These are phyloP conservation scores for Stenotaenia linearis DNA, from an alignment of 2,888 invertebrate species.

Conservation along the genomic window DNA sequence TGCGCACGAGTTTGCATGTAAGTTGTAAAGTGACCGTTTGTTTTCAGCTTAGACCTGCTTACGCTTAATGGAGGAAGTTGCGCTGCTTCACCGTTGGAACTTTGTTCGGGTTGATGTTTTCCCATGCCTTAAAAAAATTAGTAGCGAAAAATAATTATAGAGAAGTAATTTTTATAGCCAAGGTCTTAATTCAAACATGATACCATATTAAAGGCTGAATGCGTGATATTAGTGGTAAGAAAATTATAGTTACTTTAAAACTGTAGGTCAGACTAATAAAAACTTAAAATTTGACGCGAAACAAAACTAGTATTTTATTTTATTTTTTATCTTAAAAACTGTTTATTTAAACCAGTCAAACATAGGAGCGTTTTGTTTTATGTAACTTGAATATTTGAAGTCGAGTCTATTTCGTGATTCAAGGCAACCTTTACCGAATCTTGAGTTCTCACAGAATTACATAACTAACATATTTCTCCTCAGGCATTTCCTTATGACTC, in stretches of 20 bases:
- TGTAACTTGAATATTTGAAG: not conserved
- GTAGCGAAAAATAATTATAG: not conserved
- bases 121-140: not conserved
- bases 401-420: not conserved
- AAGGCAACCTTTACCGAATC: not conserved
- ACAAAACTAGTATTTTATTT: no score
- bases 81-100: not conserved
- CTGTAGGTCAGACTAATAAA: not conserved
- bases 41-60: constrained; percentile 55
- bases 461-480: not conserved
- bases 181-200: not conserved
- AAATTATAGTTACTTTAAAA: not conserved
- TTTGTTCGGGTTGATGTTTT: not conserved
- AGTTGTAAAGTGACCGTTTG: constrained; percentile 61
- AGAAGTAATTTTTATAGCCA: not conserved
- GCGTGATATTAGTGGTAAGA: not conserved
- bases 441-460: not conserved
- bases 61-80: constrained; percentile 1
- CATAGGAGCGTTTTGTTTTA: not conserved
- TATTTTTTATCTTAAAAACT: not conserved
- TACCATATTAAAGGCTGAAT: not conserved
- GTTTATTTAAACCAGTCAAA: not conserved
- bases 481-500: not conserved
- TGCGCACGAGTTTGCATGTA: constrained; percentile 57
- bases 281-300: no score